Percentiles rank a stretch among this genome's conserved stretches.
Evolutionary conservation across 1,140 invertebrate species (phyloP).

Genomic region (Danaus melanippus): DNA sequence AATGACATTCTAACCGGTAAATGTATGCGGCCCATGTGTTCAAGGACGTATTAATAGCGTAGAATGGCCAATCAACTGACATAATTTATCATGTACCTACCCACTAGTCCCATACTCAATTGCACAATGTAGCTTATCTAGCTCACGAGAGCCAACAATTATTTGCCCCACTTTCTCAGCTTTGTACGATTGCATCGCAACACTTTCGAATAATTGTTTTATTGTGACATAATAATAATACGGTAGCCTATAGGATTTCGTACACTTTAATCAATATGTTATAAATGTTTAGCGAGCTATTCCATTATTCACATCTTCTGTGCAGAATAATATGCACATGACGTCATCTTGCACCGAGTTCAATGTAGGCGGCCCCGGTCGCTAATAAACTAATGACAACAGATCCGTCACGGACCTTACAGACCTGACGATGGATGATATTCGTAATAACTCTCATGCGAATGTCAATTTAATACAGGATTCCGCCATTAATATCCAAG

Average conservation of each 20-base stretch:
- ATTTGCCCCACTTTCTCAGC: conserved; percentile 56
- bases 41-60: conserved; percentile 64
- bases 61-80: conserved; percentile 39
- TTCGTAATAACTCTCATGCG: no score
- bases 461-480: no score
- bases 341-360: conserved; percentile 22
- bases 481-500: no score
- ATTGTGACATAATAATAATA: conserved; percentile 35
- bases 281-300: not conserved
- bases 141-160: conserved; percentile 51
- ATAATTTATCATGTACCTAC: conserved; percentile 42
- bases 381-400: no score
- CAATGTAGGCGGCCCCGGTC: conserved; percentile 15
- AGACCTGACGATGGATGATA: no score
- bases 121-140: conserved; percentile 66
- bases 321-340: conserved; percentile 12
- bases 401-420: no score
- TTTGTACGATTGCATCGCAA: conserved; percentile 37
- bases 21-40: conserved; percentile 34
- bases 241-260: not conserved
- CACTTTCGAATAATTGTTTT: conserved; percentile 36
- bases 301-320: conserved; percentile 5
- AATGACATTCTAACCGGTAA: conserved; percentile 21
- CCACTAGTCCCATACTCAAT: conserved; percentile 36
- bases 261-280: not conserved